These are phyloP conservation scores for Stichodactyla mertensii DNA, from an alignment of 64 coral and sea anemone species.

Conservation along the genomic window DNA sequence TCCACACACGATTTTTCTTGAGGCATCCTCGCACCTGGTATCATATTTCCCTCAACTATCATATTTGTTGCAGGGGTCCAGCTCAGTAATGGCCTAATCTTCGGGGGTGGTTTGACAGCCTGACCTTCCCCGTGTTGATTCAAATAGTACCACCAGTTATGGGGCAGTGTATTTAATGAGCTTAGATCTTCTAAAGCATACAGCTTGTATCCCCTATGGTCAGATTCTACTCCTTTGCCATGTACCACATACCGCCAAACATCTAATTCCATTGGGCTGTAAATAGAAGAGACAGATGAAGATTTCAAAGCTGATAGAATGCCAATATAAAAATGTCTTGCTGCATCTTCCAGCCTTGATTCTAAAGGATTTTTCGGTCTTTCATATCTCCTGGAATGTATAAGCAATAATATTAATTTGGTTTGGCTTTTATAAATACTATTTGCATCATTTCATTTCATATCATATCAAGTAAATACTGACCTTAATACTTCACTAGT, in stretches of 20 bases:
- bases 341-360: constrained; percentile 21
- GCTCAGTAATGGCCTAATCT: constrained; percentile 20
- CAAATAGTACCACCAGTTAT: constrained; percentile 38
- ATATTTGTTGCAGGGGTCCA: constrained; percentile 11
- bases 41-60: neutral
- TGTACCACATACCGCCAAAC: neutral
- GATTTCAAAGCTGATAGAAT: neutral
- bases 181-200: constrained; percentile 10
- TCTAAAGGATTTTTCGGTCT: neutral
- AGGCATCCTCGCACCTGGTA: neutral
- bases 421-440: neutral
- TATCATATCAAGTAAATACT: neutral
- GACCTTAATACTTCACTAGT: neutral
- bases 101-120: constrained; percentile 18
- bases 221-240: neutral
- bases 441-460: no score
- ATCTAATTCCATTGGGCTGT: constrained; percentile 17
- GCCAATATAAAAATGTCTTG: constrained; percentile 2
- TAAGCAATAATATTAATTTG: neutral
- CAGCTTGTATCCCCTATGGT: neutral
- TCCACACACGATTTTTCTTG: neutral
- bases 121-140: constrained; percentile 19
- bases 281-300: neutral
- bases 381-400: constrained; percentile 19
- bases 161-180: neutral